Evolutionary conservation across 2,888 invertebrate genomes (phyloP).

Genomic region (Eucriotettix oculatus): DNA sequence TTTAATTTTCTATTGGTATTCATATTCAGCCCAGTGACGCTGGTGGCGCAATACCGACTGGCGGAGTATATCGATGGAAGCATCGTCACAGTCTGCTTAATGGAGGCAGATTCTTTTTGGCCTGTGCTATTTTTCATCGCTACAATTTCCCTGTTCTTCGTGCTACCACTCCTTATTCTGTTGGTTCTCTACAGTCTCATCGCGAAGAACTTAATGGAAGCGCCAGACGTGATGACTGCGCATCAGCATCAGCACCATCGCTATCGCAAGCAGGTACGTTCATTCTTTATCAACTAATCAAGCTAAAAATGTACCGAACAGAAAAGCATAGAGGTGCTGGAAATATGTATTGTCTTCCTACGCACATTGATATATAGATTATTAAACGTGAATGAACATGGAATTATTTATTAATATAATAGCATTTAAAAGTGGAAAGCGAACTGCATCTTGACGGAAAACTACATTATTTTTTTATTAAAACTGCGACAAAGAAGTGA

Average conservation of each 20-base stretch:
- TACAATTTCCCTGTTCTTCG: slow-evolving; percentile 59
- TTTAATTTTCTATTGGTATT: neutral
- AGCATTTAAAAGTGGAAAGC: no score
- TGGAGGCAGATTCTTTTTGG: slow-evolving; percentile 59
- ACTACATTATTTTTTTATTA: no score
- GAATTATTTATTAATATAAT: no score
- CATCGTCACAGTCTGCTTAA: slow-evolving; percentile 57
- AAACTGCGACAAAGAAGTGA: no score
- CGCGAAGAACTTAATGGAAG: slow-evolving; percentile 63
- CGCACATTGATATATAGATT: no score
- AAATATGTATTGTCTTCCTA: no score
- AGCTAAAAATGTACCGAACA: no score
- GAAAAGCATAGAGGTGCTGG: no score
- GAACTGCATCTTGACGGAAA: no score
- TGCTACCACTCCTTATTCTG: slow-evolving; percentile 62
- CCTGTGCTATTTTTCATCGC: slow-evolving; percentile 64
- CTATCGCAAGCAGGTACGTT: slow-evolving; percentile 31
- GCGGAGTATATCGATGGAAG: slow-evolving; percentile 53
- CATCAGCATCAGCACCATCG: slow-evolving; percentile 22
- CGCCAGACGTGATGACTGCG: slow-evolving; percentile 51
- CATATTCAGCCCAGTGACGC: slow-evolving; percentile 23
- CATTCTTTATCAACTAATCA: neutral
- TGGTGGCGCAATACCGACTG: slow-evolving; percentile 47
- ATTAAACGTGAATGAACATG: no score
- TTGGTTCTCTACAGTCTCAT: slow-evolving; percentile 68